Evolutionary conservation across 2,797 vertebrate species (phyloP), one percentile per base, ranked within the genome.

Genomic region (Leptodactylus fallax): DNA sequence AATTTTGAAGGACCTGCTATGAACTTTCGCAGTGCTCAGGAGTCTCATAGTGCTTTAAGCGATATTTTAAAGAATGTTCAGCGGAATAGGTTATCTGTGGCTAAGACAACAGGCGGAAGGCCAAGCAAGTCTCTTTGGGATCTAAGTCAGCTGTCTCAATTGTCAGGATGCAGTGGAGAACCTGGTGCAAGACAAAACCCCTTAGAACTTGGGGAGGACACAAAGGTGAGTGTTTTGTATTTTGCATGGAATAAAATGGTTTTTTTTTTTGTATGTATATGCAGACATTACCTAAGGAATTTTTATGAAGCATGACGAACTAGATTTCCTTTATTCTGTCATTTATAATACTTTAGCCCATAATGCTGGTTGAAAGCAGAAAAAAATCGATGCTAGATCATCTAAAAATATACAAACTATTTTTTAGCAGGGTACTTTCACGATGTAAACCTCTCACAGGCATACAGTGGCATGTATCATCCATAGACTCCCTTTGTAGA

Each of bases 41-140:
- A 90, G 45, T 85, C 88, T n/a, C 89, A 0, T 16, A 90, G 56
- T 1, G 92, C 94, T 0, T 91, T 93, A n/a, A 94, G 94, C 0
- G 94, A 94, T 69, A 91, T 93, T 67, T 80, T 93, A 16, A 90
- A 91, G 83, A 92, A 83, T 0, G 56, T 92, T 0, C 92, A 92
- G 36, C 88, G 67, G 0, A 3, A 81, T 36, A 91, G 55, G 53
- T 3, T 91, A 0, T 63, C 90, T 0, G 81, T 53, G 74, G 86
- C 92, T 89, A 91, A 1, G 87, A 91, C 79, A 47, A 89, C 72
- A 0, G 90, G 78, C 0, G 77, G 91, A 25, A 78, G 92, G n/a
- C 91, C 92, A 21, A 94, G 93, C 86, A 91, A 91, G 13, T 94
- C 94, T 12, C 89, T 94, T 0, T 94, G 94, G 94, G 93, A 94